Evolutionary conservation across 2,113 vertebrate species (phyloP), one percentile per base, ranked within the genome.

Genomic region (Hyaena hyaena): DNA sequence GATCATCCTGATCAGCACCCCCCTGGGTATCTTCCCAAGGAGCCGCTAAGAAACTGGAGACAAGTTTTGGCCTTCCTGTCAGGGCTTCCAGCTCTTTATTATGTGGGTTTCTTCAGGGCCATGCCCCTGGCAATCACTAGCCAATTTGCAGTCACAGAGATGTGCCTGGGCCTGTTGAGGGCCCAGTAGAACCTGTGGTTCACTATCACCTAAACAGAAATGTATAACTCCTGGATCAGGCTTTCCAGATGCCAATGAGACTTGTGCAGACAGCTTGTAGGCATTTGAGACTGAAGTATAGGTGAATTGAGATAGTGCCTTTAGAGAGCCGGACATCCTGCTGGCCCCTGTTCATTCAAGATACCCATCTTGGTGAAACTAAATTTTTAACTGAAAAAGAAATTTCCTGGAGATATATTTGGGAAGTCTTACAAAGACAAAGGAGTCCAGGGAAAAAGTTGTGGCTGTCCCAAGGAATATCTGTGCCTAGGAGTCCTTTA

Each of bases 301-400:
- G 14, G 50, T 31, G 16, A 88, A 80, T 28, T 16, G 35, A 88
- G 50, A 65, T 23, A 28, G 50, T 65, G 24, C 35, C 33, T 55
- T 17, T 82, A 65, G 33, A 88, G 45, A 74, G 31, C 58, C 61
- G 74, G 81, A 88, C 16, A 63, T 61, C 31, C 65, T 74, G 11
- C 35, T 61, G n/a, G 10, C 28, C 63, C 31, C 8, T 39, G 26
- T 19, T 68, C 61, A 71, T 63, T 85, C n/a, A 93, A 83, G 50
- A 33, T 10, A 69, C 19, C 35, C 48, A 77, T 86, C 50, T 89
- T 96, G 17, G 61, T 16, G n/a, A 79, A 73, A 80, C 11, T 77
- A 35, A 90, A 85, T 48, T 95, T 86, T 80, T 33, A 58, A 35
- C 61, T 61, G 10, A 82, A 92, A 96, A 96, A 92, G 21, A 85